phyloP scores from a whole-genome alignment of 1,140 invertebrate species.

The Diorhabda carinulata region DNA sequence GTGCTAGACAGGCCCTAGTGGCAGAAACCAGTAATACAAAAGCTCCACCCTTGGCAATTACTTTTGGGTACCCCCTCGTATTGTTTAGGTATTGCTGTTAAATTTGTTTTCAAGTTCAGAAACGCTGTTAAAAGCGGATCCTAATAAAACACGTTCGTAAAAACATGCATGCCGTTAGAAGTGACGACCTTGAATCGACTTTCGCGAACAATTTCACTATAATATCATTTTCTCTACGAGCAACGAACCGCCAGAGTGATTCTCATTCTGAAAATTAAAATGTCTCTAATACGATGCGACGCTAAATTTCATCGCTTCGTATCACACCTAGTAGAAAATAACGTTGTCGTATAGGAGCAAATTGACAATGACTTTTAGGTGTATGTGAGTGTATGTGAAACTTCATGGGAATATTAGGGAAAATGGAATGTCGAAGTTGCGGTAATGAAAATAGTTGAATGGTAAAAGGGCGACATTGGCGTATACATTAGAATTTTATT shows the following conservation, averaged over 20 bases:
- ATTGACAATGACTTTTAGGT: neutral
- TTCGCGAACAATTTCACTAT: neutral
- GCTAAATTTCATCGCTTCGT: neutral
- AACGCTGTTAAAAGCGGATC: too few relatives aligned
- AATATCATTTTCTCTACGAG: neutral
- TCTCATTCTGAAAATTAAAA: neutral
- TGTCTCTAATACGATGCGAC: neutral
- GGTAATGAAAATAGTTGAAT: neutral
- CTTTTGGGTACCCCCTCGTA: too few relatives aligned
- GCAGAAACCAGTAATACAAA: too few relatives aligned
- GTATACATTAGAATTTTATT: neutral
- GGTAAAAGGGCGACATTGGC: neutral
- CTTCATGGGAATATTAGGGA: neutral
- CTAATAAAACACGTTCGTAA: too few relatives aligned
- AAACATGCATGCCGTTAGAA: neutral
- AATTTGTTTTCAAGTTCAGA: too few relatives aligned
- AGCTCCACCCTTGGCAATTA: too few relatives aligned
- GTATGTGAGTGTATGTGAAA: neutral
- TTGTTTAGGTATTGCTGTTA: too few relatives aligned
- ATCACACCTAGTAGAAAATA: neutral
- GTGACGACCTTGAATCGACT: neutral
- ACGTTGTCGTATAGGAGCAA: neutral
- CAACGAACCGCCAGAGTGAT: neutral
- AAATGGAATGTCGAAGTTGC: neutral
- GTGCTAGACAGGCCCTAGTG: too few relatives aligned